These are phyloP conservation scores for Cirrhinus mrigala DNA, from an alignment of 2,797 vertebrate genomes.

Conservation along the genomic window DNA sequence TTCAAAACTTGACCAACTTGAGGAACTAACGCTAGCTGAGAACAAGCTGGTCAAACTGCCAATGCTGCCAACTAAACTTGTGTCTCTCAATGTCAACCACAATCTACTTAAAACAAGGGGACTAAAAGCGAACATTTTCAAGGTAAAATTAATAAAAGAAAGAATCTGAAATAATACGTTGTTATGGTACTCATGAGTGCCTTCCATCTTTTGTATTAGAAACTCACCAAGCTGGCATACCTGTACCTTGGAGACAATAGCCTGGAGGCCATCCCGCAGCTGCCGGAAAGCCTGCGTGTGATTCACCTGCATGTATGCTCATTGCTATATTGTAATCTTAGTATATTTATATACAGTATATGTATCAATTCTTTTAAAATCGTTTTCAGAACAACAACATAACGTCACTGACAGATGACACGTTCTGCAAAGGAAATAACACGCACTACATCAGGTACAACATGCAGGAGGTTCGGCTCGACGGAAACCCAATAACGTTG, in stretches of 20 bases:
- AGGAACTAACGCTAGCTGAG: conserved; percentile 89
- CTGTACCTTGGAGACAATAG: conserved; percentile 91
- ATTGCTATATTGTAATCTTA: neutral
- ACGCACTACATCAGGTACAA: conserved; percentile 85
- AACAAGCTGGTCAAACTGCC: conserved; percentile 89
- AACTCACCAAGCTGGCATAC: conserved; percentile 85
- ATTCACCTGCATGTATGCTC: conserved; percentile 88
- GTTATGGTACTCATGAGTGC: conserved; percentile 17
- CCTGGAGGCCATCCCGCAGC: conserved; percentile 87
- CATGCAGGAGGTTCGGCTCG: conserved; percentile 89
- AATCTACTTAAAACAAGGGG: conserved; percentile 90
- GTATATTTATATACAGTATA: neutral
- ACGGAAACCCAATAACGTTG: conserved; percentile 88
- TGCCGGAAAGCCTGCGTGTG: conserved; percentile 88
- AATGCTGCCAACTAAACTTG: conserved; percentile 84
- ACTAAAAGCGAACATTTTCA: conserved; percentile 89
- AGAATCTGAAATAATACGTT: neutral
- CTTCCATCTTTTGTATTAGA: conserved; percentile 73
- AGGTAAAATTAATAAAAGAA: conserved; percentile 73
- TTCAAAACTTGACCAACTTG: conserved; percentile 85
- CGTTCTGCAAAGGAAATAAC: conserved; percentile 92
- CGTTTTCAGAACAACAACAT: conserved; percentile 90
- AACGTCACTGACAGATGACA: conserved; percentile 85
- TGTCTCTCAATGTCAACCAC: conserved; percentile 84
- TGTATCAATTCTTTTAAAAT: neutral